Percentiles rank a stretch among this genome's conserved stretches.
These are phyloP conservation scores for Polymixis flavicincta DNA, from an alignment of 2,888 invertebrate genomes.

Conservation along the genomic window DNA sequence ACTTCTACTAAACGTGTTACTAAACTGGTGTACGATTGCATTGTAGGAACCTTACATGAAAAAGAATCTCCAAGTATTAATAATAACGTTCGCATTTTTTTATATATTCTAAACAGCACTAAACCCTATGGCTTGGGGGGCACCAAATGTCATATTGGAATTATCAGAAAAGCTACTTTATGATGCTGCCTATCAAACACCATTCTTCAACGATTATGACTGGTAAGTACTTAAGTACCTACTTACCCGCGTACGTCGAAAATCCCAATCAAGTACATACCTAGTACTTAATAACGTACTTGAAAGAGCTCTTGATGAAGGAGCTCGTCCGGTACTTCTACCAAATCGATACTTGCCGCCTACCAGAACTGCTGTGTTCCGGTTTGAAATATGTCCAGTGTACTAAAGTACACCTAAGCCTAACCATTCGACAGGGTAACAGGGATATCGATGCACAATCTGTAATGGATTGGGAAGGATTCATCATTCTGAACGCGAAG, in stretches of 20 bases:
- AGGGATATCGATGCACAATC: no score
- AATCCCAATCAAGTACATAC: not conserved
- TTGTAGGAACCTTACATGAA: not conserved
- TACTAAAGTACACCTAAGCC: no score
- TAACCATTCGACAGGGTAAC: no score
- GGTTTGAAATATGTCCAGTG: no score
- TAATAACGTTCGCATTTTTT: conserved; percentile 3
- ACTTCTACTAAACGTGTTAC: no score
- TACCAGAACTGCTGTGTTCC: not conserved
- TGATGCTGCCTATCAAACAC: conserved; percentile 84
- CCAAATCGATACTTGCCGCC: not conserved
- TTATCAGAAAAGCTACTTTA: conserved; percentile 82
- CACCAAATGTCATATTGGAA: conserved; percentile 83
- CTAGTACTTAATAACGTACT: not conserved
- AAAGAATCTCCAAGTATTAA: not conserved
- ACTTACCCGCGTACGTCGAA: not conserved
- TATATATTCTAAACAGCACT: conserved; percentile 71
- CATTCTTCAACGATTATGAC: conserved; percentile 88
- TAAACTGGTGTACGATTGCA: no score
- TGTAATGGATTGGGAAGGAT: no score
- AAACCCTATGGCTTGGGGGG: conserved; percentile 87
- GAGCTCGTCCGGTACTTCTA: not conserved
- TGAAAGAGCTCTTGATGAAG: not conserved
- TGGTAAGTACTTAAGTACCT: conserved; percentile 76
- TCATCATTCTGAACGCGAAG: no score